Evolutionary conservation across 2,888 invertebrate species (phyloP).

Genomic region (Agelastica alni): DNA sequence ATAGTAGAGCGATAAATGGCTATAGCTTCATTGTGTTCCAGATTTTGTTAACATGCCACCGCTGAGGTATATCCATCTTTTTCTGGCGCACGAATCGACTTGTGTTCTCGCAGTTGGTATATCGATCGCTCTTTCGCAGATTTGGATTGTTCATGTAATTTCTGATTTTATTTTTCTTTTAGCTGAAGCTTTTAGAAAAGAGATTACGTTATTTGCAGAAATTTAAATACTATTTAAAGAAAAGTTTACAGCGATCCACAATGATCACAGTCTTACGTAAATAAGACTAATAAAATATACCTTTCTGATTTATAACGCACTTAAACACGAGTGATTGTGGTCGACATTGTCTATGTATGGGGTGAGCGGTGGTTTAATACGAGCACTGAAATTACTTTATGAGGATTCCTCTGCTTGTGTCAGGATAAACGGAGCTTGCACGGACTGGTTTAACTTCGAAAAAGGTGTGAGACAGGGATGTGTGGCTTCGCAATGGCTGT

Average conservation of each 20-base stretch:
- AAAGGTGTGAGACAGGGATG: too few species aligned
- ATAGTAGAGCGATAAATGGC: slow-evolving; percentile 51
- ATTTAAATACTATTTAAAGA: background rate
- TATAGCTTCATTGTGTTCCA: slow-evolving; percentile 46
- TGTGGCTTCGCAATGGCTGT: too few species aligned
- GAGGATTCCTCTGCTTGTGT: too few species aligned
- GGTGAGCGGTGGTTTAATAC: too few species aligned
- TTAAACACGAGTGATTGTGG: too few species aligned
- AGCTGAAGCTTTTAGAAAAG: background rate
- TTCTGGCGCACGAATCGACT: slow-evolving; percentile 27
- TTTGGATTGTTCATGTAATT: slow-evolving; percentile 4
- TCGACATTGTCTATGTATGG: too few species aligned
- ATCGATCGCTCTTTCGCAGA: slow-evolving; percentile 13
- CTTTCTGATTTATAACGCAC: too few species aligned
- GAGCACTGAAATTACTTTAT: too few species aligned
- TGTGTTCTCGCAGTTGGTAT: slow-evolving; percentile 1
- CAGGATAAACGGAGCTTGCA: too few species aligned
- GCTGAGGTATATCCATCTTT: slow-evolving; percentile 29
- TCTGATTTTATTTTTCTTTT: slow-evolving; percentile 7
- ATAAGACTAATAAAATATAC: too few species aligned
- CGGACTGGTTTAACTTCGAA: too few species aligned
- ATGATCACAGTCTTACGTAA: too few species aligned
- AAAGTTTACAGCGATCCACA: background rate
- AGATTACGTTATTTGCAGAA: background rate
- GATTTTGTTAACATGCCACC: slow-evolving; percentile 47